Base-by-base conservation (phyloP, 1,140 invertebrate species). In the Orchesella cincta region DNA sequence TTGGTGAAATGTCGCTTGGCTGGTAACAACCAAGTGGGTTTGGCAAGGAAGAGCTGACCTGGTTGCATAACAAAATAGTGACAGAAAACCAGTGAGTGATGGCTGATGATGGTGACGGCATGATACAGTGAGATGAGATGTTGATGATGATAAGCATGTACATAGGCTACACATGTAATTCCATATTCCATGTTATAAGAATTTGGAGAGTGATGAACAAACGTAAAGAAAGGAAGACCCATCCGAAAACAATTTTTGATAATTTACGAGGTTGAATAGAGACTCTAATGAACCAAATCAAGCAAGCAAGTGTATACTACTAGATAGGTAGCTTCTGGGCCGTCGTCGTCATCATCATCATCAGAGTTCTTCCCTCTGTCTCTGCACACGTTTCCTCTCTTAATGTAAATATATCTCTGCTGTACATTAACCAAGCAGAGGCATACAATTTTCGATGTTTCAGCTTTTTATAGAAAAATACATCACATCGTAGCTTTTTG, bases 231-330 rank as follows among this genome's bases (percentile, higher is more conserved):
- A 67, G 33, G 62, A 67, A 67, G 31, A 29, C 31, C 62, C 62
- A 67, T 67, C 79, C 76, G 74, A 67, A 80, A 80, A 80, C 79
- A 80, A 80, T 80, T 80, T 80, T 80, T 78, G 79, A 80, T 80
- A 80, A 80, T 80, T 80, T 80, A 33, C 72, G 52, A 78, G 8
- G 70, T 29, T 80, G 79, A 80, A 80, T 80, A 78, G 79, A 76
- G 74, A 64, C 79, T 80, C 79, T 80, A 80, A 80, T 80, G 79
- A 80, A 80, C 67, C 79, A 80, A 76, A 80, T 80, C 76, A 74
- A 76, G 75, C 71, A 74, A 78, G 76, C 62, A 67, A 62, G 20
- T 18, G 62, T 67, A 67, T 31, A 12, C 54, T 57, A 26, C 54
- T 18, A 3, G 54, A 57, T 57, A 23, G 12, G 23, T n/a, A 33